These are phyloP conservation scores for Coryphaenoides rupestris DNA, from an alignment of 2,113 vertebrate genomes.

Conservation along the genomic window DNA sequence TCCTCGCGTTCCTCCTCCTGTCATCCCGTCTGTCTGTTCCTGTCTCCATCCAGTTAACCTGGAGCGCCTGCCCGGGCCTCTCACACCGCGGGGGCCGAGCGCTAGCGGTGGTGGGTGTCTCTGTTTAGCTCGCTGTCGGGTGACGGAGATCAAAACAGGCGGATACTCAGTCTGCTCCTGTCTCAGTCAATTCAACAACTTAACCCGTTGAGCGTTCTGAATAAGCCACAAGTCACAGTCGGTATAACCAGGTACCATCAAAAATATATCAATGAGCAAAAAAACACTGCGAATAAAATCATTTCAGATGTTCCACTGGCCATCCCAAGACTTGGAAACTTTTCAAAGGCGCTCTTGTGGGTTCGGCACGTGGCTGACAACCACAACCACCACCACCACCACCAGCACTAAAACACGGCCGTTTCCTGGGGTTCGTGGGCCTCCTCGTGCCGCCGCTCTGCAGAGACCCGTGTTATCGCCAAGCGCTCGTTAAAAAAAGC, in stretches of 20 bases:
- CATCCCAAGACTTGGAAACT: constrained; percentile 8
- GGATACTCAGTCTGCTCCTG: neutral
- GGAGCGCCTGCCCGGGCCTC: neutral
- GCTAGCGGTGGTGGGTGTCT: too few relatives aligned
- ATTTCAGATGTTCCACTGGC: too few relatives aligned
- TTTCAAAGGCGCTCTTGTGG: constrained; percentile 21
- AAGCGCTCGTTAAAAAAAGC: constrained; percentile 13
- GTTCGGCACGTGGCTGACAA: too few relatives aligned
- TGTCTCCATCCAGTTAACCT: constrained; percentile 16
- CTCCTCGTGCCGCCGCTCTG: constrained; percentile 7
- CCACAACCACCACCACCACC: too few relatives aligned
- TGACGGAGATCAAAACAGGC: neutral
- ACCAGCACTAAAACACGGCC: neutral
- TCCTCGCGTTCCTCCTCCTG: neutral
- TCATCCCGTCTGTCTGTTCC: constrained; percentile 1
- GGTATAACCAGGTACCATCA: too few relatives aligned
- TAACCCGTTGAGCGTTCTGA: neutral
- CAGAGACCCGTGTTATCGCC: constrained; percentile 13
- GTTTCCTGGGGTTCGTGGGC: constrained; percentile 5
- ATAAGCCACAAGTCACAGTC: too few relatives aligned
- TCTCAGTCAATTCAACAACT: neutral
- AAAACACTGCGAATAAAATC: too few relatives aligned
- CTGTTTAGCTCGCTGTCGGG: neutral
- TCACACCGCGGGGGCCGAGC: neutral
- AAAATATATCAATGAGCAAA: too few relatives aligned